Percentiles rank a stretch among this genome's conserved stretches.
phyloP scores from a whole-genome alignment of 2,113 vertebrate species.

The Laticauda laticaudata region DNA sequence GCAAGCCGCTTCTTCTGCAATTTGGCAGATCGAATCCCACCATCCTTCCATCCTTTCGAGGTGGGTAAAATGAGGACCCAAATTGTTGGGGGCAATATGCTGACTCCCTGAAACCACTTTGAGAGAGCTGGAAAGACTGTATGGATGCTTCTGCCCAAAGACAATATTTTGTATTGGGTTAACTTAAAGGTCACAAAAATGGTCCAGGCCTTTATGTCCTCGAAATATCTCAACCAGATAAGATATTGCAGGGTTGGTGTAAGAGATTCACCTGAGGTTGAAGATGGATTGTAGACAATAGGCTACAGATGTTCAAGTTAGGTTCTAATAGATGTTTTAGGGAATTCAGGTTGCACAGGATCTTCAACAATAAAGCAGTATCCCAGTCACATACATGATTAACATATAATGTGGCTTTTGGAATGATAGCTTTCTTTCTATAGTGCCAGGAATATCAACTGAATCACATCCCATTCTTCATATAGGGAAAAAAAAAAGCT shows the following conservation, averaged over 20 bases:
- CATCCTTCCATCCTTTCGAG: too few species aligned
- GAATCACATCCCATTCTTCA: background rate
- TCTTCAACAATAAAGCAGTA: background rate
- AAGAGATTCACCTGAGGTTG: background rate
- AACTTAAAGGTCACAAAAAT: background rate
- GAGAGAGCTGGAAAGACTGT: background rate
- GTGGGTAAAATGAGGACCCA: too few species aligned
- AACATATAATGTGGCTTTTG: background rate
- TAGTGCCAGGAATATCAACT: background rate
- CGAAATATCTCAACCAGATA: background rate
- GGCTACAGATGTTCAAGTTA: background rate
- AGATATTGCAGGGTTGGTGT: background rate
- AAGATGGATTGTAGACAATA: background rate
- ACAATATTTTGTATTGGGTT: background rate
- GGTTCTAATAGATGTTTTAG: background rate
- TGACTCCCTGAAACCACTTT: too few species aligned
- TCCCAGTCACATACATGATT: background rate
- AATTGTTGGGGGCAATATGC: too few species aligned
- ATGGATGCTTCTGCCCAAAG: background rate
- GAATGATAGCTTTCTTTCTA: background rate
- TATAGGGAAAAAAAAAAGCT: background rate
- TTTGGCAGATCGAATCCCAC: too few species aligned
- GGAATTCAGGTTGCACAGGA: background rate
- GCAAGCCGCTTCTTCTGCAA: too few species aligned
- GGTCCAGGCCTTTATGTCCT: background rate